These are phyloP conservation scores for Apamea sordens DNA, from an alignment of 2,888 invertebrate genomes.

Conservation along the genomic window DNA sequence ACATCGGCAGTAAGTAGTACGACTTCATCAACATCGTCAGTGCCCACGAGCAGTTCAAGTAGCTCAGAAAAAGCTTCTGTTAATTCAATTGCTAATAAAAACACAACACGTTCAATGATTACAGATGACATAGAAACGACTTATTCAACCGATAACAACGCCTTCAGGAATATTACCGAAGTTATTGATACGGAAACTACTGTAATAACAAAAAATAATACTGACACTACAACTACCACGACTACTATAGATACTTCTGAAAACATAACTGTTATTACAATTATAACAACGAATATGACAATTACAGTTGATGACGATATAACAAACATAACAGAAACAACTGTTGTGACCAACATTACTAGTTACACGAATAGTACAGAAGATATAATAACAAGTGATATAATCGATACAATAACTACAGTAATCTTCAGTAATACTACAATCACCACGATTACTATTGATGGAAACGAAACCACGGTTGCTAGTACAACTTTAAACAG, in stretches of 20 bases:
- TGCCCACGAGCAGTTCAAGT: conserved; percentile 41
- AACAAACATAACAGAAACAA: conserved; percentile 57
- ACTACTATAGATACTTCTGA: conserved; percentile 34
- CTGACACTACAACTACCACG: conserved; percentile 31
- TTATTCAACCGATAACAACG: conserved; percentile 40
- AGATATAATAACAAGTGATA: conserved; percentile 40
- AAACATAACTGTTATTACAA: conserved; percentile 51
- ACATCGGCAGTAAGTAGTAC: conserved; percentile 19
- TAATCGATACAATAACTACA: conserved; percentile 46
- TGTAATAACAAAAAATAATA: conserved; percentile 46
- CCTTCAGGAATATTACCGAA: conserved; percentile 48
- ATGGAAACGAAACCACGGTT: conserved; percentile 51
- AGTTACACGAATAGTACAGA: conserved; percentile 50
- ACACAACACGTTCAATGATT: conserved; percentile 16
- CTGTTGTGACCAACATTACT: conserved; percentile 51
- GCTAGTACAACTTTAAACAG: conserved; percentile 47
- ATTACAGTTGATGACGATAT: conserved; percentile 50
- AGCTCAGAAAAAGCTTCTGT: conserved; percentile 25
- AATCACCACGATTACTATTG: conserved; percentile 45
- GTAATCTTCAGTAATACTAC: conserved; percentile 54
- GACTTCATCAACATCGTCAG: conserved; percentile 35
- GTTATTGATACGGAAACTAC: conserved; percentile 43
- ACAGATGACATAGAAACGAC: conserved; percentile 46
- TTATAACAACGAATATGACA: conserved; percentile 50
- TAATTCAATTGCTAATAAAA: conserved; percentile 40